Conservation (phyloP, 2,113 vertebrate genomes). For the Xiphophorus couchianus region DNA sequence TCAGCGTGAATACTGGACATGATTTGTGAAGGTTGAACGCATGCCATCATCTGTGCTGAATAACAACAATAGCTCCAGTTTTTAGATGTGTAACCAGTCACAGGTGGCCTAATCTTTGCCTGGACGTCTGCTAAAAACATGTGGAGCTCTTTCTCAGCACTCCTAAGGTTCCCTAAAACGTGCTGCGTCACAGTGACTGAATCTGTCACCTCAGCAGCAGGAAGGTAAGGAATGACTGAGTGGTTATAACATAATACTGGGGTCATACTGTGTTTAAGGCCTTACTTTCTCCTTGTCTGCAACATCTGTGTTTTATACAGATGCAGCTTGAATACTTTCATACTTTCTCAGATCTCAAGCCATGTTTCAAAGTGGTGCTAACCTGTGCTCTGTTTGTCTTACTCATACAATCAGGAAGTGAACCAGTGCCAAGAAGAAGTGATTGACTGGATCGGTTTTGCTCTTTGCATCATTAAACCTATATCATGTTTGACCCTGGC, state of each 20-base stretch:
- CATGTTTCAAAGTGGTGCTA: conserved; percentile 14
- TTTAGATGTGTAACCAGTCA: conserved; percentile 68
- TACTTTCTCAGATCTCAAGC: conserved; percentile 31
- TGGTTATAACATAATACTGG: conserved; percentile 29
- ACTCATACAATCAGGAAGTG: conserved; percentile 6
- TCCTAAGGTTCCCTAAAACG: conserved; percentile 27
- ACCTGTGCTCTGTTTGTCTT: conserved; percentile 4
- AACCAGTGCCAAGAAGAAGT: conserved; percentile 17
- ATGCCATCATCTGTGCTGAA: conserved; percentile 30
- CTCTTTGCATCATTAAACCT: not conserved
- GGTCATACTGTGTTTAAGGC: conserved; percentile 31
- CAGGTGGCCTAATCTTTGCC: conserved; percentile 64
- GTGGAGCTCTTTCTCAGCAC: conserved; percentile 50
- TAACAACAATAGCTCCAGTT: conserved; percentile 55
- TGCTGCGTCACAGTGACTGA: conserved; percentile 38
- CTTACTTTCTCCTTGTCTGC: conserved; percentile 20
- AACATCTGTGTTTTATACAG: conserved; percentile 67
- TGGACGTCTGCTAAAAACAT: conserved; percentile 52
- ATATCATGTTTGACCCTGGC: not conserved
- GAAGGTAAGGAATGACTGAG: conserved; percentile 44
- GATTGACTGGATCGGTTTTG: conserved; percentile 11
- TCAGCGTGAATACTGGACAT: conserved; percentile 46
- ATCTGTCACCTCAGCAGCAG: conserved; percentile 31
- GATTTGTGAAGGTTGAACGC: conserved; percentile 53
- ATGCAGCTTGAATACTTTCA: conserved; percentile 5